Base-by-base conservation (phyloP, 1,140 invertebrate genomes). In the Globodera rostochiensis region DNA sequence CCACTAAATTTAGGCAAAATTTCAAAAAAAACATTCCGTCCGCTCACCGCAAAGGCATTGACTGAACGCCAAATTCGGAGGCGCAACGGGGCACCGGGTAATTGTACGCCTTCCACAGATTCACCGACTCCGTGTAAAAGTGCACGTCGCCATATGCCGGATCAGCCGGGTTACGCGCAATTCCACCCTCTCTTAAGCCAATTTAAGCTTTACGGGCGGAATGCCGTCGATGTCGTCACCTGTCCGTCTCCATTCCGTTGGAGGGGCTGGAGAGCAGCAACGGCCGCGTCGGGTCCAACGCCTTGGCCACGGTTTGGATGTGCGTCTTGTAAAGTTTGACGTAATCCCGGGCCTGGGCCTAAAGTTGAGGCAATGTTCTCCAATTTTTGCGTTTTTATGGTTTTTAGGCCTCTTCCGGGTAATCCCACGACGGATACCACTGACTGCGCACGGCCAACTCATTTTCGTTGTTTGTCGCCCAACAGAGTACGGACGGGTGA, bases 401-500 rank as follows among this genome's bases (percentile, higher is more conserved):
- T 2, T 36, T 36, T 36, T 36, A 36, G 36, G 36, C 53, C 46
- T 36, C 46, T 21, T 49, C 13, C 15, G 69, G 36, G 5, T 71
- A 71, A 47, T 71, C 46, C 69, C 69, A 71, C 69, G 69, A 45
- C 8, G 69, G 69, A 11, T 47, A 71, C 69, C 69, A 71, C 11
- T 71, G 69, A 9, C 4, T 6, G 36, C 69, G 66, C 19, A 85
- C 80, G 15, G 64, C 80, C 47, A 93, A 94, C 92, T 99, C 97
- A 90, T 98, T 98, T 91, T 99, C 97, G 90, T 99, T 99, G 90
- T 98, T 99, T 5, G 95, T 96, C 19, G 95, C 94, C 94, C 91
- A 92, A 0, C 97, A 84, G 0, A 95, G 93, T 73, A 99, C 93
- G 76, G 94, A 95, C 0, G 96, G 92, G 91, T 98, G 96, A 90